Percentiles rank a stretch among this genome's conserved stretches.
Evolutionary conservation across 2,797 vertebrate species (phyloP).

Genomic region (Falco biarmicus): DNA sequence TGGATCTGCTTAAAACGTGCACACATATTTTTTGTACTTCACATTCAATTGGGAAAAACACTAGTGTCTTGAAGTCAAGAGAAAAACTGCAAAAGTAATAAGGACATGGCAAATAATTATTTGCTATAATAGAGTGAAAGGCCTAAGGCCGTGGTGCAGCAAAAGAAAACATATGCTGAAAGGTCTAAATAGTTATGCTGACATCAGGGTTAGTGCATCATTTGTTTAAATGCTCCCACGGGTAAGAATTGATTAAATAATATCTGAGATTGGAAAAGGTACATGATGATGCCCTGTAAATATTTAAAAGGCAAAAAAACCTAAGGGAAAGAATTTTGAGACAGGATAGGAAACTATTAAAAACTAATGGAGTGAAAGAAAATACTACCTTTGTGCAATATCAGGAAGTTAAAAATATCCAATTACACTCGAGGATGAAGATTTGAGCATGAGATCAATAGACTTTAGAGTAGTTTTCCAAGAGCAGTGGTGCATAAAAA

Average conservation of each 20-base stretch:
- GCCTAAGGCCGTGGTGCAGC: background rate
- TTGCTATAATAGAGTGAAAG: background rate
- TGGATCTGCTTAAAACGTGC: background rate
- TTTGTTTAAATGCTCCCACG: slow-evolving; percentile 6
- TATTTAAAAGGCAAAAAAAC: slow-evolving; percentile 4
- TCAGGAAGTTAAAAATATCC: slow-evolving; percentile 15
- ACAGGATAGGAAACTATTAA: background rate
- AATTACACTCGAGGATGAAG: slow-evolving; percentile 6
- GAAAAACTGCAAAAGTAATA: background rate
- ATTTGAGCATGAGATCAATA: slow-evolving; percentile 36
- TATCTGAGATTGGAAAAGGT: background rate
- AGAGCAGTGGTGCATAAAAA: background rate
- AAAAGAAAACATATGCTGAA: background rate
- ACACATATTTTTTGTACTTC: background rate
- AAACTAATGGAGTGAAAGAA: slow-evolving; percentile 28
- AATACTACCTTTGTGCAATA: background rate
- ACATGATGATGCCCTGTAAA: background rate
- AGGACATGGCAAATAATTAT: background rate
- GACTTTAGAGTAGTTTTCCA: slow-evolving; percentile 3
- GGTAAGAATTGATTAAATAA: slow-evolving; percentile 21
- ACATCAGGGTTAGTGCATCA: background rate
- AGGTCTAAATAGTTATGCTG: background rate
- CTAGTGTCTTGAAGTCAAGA: background rate
- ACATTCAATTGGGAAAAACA: background rate
- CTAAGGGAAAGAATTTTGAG: background rate